These are phyloP conservation scores for Malthinus flaveolus DNA, from an alignment of 2,888 invertebrate species.

Conservation along the genomic window DNA sequence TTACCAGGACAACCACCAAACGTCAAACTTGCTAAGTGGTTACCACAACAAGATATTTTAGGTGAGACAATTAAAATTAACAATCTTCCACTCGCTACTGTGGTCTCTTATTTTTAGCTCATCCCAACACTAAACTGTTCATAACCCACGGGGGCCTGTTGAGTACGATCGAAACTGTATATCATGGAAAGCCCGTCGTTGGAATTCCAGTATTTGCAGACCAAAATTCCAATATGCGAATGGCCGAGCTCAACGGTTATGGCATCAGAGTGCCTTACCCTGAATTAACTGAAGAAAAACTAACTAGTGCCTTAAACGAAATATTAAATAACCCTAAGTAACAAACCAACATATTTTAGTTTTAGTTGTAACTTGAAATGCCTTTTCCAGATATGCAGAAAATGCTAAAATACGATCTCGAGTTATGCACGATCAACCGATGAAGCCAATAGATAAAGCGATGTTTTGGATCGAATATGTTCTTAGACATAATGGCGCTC, in stretches of 20 bases:
- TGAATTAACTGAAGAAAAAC: conserved; percentile 44
- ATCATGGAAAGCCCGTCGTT: conserved; percentile 56
- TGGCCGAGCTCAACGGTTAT: conserved; percentile 52
- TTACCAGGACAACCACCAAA: conserved; percentile 49
- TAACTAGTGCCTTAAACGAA: conserved; percentile 40
- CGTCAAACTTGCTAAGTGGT: conserved; percentile 52
- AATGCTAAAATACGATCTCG: conserved; percentile 37
- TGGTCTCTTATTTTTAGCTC: conserved; percentile 42
- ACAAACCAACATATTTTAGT: too few species aligned
- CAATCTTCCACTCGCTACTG: too few species aligned
- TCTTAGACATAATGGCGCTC: conserved; percentile 41
- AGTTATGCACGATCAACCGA: conserved; percentile 41
- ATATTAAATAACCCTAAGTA: conserved; percentile 43
- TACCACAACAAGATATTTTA: conserved; percentile 51
- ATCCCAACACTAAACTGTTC: conserved; percentile 55
- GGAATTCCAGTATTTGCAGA: conserved; percentile 59
- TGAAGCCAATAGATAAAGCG: conserved; percentile 41
- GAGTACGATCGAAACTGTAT: conserved; percentile 56
- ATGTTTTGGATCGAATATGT: conserved; percentile 46
- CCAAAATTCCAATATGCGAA: conserved; percentile 57
- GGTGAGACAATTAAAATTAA: conserved; percentile 8
- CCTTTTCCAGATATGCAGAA: too few species aligned
- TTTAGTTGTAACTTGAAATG: conserved; percentile 34
- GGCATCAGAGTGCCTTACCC: conserved; percentile 49
- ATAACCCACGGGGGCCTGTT: conserved; percentile 58